These are phyloP conservation scores for Listronotus bonariensis DNA, from an alignment of 1,140 invertebrate species.

Conservation along the genomic window DNA sequence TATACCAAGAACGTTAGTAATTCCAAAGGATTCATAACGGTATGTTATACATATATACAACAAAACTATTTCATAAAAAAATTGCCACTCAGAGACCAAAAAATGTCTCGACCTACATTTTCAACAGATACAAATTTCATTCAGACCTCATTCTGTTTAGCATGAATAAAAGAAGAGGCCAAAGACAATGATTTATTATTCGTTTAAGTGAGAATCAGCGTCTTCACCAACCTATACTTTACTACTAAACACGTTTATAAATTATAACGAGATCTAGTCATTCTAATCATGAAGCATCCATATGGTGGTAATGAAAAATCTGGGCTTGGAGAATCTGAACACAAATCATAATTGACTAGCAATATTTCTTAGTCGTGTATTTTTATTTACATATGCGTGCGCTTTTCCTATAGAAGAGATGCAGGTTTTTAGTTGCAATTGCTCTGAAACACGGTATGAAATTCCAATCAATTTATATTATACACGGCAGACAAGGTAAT, in stretches of 20 bases:
- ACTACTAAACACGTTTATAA: conserved; percentile 27
- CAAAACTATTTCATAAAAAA: too few species aligned
- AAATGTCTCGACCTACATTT: not conserved
- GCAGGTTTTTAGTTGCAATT: conserved; percentile 52
- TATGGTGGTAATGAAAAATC: conserved; percentile 22
- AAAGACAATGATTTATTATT: conserved; percentile 7
- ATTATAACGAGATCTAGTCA: conserved; percentile 29
- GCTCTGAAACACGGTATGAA: conserved; percentile 54
- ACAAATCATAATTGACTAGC: conserved; percentile 51
- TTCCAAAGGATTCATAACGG: too few species aligned
- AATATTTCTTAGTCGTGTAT: conserved; percentile 45
- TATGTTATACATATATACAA: too few species aligned
- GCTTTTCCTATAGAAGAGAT: conserved; percentile 48
- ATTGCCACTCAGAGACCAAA: too few species aligned
- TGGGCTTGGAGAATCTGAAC: conserved; percentile 23
- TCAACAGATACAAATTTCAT: conserved; percentile 7
- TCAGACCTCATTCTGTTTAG: not conserved
- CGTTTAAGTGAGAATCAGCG: conserved; percentile 17
- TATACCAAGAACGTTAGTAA: too few species aligned
- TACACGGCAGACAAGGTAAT: conserved; percentile 56
- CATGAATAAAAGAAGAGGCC: conserved; percentile 15
- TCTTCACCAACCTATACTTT: conserved; percentile 14
- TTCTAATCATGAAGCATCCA: conserved; percentile 32
- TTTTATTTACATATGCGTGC: conserved; percentile 49
- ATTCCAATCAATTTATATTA: conserved; percentile 57